phyloP scores from a whole-genome alignment of 2,888 invertebrate genomes.

The Pammene fasciana region DNA sequence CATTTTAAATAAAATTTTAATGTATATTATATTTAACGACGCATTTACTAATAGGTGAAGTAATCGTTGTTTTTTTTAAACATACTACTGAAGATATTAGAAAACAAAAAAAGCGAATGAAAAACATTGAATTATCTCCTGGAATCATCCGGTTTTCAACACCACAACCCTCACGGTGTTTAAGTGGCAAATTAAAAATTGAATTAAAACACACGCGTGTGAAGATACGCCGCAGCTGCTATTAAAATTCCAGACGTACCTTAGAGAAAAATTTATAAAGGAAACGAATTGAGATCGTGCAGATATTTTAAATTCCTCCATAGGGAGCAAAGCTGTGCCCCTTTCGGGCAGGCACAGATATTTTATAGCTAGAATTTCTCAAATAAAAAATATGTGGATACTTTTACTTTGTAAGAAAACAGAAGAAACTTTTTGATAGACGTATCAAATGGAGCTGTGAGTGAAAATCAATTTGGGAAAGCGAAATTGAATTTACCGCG shows the following conservation, averaged over 20 bases:
- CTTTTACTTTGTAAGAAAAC: constrained; percentile 5
- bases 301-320: constrained; percentile 59
- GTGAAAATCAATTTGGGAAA: constrained; percentile 58
- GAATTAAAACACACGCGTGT: constrained; percentile 37
- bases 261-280: constrained; percentile 56
- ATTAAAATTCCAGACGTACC: constrained; percentile 46
- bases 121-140: constrained; percentile 3
- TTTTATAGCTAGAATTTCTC: constrained; percentile 19
- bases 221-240: constrained; percentile 37
- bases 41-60: too few relatives aligned
- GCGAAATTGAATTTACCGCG: constrained; percentile 60
- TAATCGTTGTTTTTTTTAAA: too few relatives aligned
- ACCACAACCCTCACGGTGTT: constrained; percentile 25
- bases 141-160: constrained; percentile 15
- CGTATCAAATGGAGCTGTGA: constrained; percentile 52
- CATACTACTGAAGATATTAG: background rate
- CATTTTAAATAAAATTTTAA: too few relatives aligned
- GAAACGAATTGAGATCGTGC: constrained; percentile 60
- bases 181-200: constrained; percentile 37
- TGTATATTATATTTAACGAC: too few relatives aligned
- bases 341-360: constrained; percentile 12
- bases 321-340: constrained; percentile 32
- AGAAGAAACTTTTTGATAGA: constrained; percentile 33
- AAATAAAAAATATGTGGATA: background rate
- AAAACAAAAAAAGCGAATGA: background rate